Percentiles rank a stretch among this genome's conserved stretches.
These are phyloP conservation scores for Acanthisitta chloris DNA, from an alignment of 2,113 vertebrate species.

Conservation along the genomic window DNA sequence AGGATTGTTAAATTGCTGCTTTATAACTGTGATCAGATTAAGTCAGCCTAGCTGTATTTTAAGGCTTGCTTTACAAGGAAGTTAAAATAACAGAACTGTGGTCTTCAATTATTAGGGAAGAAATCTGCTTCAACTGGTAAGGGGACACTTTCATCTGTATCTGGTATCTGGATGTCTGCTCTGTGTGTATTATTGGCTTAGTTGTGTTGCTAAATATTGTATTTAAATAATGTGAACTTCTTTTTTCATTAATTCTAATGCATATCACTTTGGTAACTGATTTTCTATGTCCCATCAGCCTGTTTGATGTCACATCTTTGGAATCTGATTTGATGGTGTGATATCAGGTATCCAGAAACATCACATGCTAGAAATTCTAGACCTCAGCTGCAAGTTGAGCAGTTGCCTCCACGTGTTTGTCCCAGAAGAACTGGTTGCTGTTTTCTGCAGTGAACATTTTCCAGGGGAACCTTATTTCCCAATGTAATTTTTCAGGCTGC, in stretches of 20 bases:
- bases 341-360: not conserved
- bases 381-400: not conserved
- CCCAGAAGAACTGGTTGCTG: not conserved
- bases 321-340: not conserved
- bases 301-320: not conserved
- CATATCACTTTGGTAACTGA: not conserved
- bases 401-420: not conserved
- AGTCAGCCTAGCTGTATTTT: not conserved
- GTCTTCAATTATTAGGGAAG: not conserved
- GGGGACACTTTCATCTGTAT: not conserved
- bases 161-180: not conserved
- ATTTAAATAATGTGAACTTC: not conserved
- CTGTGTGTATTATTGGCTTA: not conserved
- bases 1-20: constrained; percentile 31
- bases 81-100: not conserved
- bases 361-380: not conserved
- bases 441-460: not conserved
- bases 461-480: not conserved
- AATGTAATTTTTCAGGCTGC: not conserved
- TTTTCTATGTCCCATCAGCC: not conserved
- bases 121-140: not conserved
- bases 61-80: not conserved
- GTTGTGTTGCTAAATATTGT: not conserved
- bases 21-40: not conserved
- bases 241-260: not conserved